Evolutionary conservation across 1,140 invertebrate species (phyloP).

Genomic region (Triops cancriformis): DNA sequence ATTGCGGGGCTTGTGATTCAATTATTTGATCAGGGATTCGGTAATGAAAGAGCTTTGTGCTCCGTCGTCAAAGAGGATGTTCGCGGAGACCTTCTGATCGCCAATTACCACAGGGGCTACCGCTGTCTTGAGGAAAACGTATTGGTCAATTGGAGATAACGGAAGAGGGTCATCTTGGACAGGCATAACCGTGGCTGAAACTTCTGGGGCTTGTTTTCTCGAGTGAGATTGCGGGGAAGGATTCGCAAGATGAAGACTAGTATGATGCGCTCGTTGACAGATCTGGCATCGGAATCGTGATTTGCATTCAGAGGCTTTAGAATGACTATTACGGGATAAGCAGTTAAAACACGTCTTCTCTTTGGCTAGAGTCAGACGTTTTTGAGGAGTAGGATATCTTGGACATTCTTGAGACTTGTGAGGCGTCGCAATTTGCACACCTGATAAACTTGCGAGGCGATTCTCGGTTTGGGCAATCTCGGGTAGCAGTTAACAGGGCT

Average conservation of each 20-base stretch:
- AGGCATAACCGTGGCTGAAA: not conserved
- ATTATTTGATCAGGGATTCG: not conserved
- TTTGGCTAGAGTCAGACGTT: constrained; percentile 6
- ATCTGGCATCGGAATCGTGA: not conserved
- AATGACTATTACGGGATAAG: not conserved
- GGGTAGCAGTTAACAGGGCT: not conserved
- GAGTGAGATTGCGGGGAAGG: not conserved
- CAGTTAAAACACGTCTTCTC: constrained; percentile 16
- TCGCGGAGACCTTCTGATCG: not conserved
- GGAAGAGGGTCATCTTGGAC: not conserved
- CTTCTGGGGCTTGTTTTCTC: not conserved
- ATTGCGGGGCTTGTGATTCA: not conserved
- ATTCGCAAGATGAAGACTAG: constrained; percentile 19
- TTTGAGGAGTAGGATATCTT: not conserved
- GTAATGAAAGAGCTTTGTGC: constrained; percentile 21
- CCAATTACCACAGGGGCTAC: not conserved
- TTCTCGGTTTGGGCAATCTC: not conserved
- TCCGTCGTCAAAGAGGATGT: constrained; percentile 22
- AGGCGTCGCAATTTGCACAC: not conserved
- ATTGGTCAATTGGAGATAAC: not conserved
- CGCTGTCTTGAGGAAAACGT: constrained; percentile 20
- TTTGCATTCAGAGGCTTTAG: too few relatives aligned
- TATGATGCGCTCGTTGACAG: constrained; percentile 5
- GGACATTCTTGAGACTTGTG: not conserved
- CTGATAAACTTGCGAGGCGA: not conserved